Conservation (phyloP, 1,140 invertebrate species). For the Homalodisca vitripennis region DNA sequence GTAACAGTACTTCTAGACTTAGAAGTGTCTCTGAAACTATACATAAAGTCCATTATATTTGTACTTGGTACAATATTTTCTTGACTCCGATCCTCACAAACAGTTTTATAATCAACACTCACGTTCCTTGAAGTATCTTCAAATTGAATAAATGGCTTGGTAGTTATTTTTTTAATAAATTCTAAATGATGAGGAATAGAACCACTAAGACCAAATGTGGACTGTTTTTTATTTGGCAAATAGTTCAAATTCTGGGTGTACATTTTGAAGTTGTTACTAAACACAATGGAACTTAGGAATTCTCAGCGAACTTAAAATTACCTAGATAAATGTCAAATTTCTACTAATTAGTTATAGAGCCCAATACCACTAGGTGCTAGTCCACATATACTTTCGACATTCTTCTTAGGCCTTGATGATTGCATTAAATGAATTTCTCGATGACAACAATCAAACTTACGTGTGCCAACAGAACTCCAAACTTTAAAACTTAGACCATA, state of each 20-base stretch:
- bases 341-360: neutral
- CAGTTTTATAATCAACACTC: neutral
- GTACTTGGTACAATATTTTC: neutral
- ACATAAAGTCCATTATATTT: neutral
- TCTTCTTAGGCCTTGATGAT: neutral
- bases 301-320: neutral
- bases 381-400: neutral
- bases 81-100: neutral
- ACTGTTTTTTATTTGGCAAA: constrained; percentile 5
- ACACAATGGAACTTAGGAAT: too few relatives aligned
- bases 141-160: neutral
- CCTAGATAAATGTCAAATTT: neutral
- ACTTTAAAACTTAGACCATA: constrained; percentile 7
- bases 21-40: neutral
- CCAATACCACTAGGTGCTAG: neutral
- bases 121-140: neutral
- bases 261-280: too few relatives aligned
- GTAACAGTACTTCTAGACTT: neutral
- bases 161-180: neutral
- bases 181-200: neutral
- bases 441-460: neutral
- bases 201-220: neutral
- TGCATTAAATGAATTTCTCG: neutral
- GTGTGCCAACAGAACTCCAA: neutral
- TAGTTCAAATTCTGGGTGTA: neutral